These are phyloP conservation scores for Zygaena filipendulae DNA, from an alignment of 2,888 invertebrate genomes.

Conservation along the genomic window DNA sequence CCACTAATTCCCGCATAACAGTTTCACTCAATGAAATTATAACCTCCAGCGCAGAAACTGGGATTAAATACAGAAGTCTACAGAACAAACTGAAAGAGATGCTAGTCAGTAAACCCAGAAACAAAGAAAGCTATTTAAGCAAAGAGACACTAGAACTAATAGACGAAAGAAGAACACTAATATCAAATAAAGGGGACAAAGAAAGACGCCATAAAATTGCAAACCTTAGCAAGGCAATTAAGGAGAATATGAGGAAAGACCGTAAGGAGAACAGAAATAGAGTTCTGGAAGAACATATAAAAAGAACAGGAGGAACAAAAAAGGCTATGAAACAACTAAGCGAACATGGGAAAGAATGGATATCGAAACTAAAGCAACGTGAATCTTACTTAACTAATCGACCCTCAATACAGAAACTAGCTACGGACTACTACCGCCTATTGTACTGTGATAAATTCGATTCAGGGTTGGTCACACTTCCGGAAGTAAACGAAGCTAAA, in stretches of 20 bases:
- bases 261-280: constrained; percentile 9
- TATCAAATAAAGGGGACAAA: constrained; percentile 5
- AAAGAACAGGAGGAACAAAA: constrained; percentile 16
- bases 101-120: constrained; percentile 2
- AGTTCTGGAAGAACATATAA: constrained; percentile 13
- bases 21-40: constrained; percentile 2
- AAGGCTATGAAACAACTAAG: constrained; percentile 16
- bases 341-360: constrained; percentile 12
- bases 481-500: constrained; percentile 3
- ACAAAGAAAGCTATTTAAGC: constrained; percentile 7
- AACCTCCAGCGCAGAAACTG: constrained; percentile 1
- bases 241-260: constrained; percentile 15
- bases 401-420: constrained; percentile 6
- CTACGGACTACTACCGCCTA: constrained; percentile 5
- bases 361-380: constrained; percentile 11
- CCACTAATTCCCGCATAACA: constrained; percentile 1
- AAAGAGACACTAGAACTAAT: constrained; percentile 1
- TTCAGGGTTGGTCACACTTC: constrained; percentile 5
- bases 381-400: constrained; percentile 1
- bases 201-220: constrained; percentile 6
- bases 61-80: constrained; percentile 4
- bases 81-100: constrained; percentile 4
- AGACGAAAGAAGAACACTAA: constrained; percentile 11
- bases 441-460: constrained; percentile 7
- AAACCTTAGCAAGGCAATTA: constrained; percentile 16